Conservation (phyloP, 2,888 invertebrate genomes). For the Cylloceria caligata region DNA sequence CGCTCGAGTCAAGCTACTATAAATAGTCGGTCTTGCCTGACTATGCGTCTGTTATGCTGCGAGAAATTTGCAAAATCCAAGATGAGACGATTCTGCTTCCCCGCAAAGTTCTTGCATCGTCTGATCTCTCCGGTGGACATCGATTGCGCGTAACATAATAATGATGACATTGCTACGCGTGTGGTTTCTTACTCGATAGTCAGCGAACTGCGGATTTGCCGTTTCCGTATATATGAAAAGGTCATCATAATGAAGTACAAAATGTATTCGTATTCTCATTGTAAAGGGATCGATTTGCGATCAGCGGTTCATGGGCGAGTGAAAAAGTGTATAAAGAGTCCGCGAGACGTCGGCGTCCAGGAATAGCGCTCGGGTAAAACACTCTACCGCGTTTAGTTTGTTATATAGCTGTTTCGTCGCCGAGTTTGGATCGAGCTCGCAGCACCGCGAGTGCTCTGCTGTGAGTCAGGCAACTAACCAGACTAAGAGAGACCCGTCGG, state of each 20-base stretch:
- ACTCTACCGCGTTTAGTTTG: slow-evolving; percentile 13
- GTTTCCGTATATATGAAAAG: neutral
- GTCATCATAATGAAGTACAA: neutral
- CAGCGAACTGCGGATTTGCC: neutral
- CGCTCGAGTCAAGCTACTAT: slow-evolving; percentile 70
- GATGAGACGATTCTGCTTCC: neutral
- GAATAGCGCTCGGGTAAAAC: slow-evolving; percentile 48
- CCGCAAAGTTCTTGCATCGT: neutral
- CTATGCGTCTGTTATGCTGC: slow-evolving; percentile 79
- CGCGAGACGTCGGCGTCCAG: slow-evolving; percentile 49
- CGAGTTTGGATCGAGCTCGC: slow-evolving; percentile 40
- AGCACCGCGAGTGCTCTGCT: slow-evolving; percentile 7
- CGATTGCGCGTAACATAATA: neutral
- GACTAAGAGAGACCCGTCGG: slow-evolving; percentile 23
- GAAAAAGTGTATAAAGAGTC: slow-evolving; percentile 16
- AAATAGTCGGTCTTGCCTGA: slow-evolving; percentile 78
- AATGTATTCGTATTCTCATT: neutral
- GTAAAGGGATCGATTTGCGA: slow-evolving; percentile 40
- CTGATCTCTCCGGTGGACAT: neutral
- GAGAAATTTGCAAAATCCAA: slow-evolving; percentile 60
- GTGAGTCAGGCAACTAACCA: slow-evolving; percentile 39
- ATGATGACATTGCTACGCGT: neutral
- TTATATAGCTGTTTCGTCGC: slow-evolving; percentile 41
- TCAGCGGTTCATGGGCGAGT: slow-evolving; percentile 21
- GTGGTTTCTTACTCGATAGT: neutral